Evolutionary conservation across 2,113 vertebrate genomes (phyloP).

Genomic region (Acanthisitta chloris): DNA sequence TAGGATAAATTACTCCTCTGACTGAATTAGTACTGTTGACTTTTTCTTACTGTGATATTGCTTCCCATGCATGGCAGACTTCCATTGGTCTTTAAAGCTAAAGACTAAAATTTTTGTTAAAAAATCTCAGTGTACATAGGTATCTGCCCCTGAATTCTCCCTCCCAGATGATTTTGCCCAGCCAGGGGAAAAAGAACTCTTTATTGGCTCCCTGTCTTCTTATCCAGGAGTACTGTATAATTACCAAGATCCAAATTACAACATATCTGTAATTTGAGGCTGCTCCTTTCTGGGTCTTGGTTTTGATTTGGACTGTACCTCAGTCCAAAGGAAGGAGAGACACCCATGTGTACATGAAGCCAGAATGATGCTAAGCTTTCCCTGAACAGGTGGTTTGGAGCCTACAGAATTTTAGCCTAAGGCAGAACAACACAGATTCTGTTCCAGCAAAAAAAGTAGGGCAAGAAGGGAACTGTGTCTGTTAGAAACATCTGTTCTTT

Average conservation of each 20-base stretch:
- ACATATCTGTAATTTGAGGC: neutral
- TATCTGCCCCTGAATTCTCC: neutral
- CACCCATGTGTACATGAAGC: fast-evolving
- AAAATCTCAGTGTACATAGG: neutral
- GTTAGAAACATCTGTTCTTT: neutral
- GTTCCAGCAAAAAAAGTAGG: neutral
- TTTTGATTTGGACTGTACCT: neutral
- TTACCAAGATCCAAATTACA: neutral
- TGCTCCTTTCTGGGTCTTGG: neutral
- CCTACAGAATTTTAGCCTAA: neutral
- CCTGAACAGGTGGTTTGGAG: neutral
- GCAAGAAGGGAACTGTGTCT: neutral
- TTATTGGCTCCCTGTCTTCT: neutral
- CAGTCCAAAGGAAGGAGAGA: neutral
- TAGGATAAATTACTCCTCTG: neutral
- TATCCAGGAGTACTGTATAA: neutral
- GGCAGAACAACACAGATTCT: neutral
- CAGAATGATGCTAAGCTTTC: neutral
- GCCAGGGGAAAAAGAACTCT: neutral
- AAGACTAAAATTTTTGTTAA: neutral
- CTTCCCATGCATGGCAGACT: neutral
- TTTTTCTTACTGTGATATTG: neutral
- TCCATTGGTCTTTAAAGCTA: neutral
- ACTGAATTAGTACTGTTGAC: neutral
- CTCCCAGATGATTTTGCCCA: neutral